Conservation (phyloP, 2,113 vertebrate species). For the Zootoca vivipara region DNA sequence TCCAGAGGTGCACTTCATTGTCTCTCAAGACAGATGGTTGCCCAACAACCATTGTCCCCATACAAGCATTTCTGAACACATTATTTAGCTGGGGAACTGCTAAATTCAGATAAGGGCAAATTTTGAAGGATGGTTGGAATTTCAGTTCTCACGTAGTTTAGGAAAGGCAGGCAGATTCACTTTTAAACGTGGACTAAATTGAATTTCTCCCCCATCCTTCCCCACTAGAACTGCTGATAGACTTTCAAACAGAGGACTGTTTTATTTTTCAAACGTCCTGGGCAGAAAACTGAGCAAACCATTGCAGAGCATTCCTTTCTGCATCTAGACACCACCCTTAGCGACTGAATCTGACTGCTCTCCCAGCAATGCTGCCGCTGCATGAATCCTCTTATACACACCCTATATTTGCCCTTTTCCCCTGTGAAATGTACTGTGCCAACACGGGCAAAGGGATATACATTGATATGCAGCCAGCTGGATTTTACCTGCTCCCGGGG, state of each 20-base stretch:
- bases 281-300: neutral
- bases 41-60: too few relatives aligned
- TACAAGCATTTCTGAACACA: too few relatives aligned
- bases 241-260: neutral
- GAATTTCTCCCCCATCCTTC: too few relatives aligned
- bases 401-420: neutral
- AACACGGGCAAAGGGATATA: neutral
- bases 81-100: too few relatives aligned
- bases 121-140: too few relatives aligned
- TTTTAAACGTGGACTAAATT: too few relatives aligned
- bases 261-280: neutral
- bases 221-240: too few relatives aligned
- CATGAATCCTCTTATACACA: neutral
- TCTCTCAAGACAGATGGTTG: too few relatives aligned
- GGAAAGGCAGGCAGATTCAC: too few relatives aligned
- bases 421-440: neutral
- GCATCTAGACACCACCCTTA: neutral
- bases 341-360: neutral
- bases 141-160: too few relatives aligned
- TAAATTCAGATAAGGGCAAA: too few relatives aligned
- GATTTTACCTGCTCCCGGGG: conserved; percentile 81
- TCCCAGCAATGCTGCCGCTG: neutral
- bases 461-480: accelerated
- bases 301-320: neutral
- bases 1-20: too few relatives aligned